Evolutionary conservation across 2,797 vertebrate genomes (phyloP).

Genomic region (Eulemur albifrons): DNA sequence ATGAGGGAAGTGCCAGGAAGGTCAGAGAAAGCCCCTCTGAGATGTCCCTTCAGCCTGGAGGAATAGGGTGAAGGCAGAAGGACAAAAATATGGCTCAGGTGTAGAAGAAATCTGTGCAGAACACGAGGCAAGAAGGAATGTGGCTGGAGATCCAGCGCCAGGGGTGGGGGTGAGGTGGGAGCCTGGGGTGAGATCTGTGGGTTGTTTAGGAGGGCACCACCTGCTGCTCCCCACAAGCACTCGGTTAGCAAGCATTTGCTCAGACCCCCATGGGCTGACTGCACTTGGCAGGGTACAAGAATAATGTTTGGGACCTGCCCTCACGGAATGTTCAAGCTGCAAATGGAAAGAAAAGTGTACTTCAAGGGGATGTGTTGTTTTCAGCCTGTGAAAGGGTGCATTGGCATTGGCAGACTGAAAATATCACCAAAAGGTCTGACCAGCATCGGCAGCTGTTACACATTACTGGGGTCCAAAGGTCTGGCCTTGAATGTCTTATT

Average conservation of each 20-base stretch:
- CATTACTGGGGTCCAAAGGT: constrained; percentile 40
- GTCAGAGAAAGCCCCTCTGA: not conserved
- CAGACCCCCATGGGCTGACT: not conserved
- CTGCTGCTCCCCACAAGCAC: not conserved
- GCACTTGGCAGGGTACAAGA: not conserved
- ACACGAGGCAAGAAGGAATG: not conserved
- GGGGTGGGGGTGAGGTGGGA: not conserved
- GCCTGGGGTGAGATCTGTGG: not conserved
- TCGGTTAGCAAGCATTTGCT: not conserved
- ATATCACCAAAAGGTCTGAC: not conserved
- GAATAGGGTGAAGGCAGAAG: not conserved
- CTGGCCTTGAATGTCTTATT: constrained; percentile 36
- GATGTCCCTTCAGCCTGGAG: not conserved
- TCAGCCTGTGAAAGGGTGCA: not conserved
- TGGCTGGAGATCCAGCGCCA: no score
- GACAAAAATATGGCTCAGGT: not conserved
- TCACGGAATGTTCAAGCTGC: not conserved
- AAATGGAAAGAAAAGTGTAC: not conserved
- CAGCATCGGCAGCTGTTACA: constrained; percentile 24
- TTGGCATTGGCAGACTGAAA: not conserved
- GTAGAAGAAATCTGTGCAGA: not conserved
- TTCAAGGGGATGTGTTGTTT: constrained; percentile 23
- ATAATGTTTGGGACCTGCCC: not conserved
- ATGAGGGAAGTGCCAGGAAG: not conserved
- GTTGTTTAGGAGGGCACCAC: no score